Evolutionary conservation across 2,888 invertebrate genomes (phyloP), one percentile per base, ranked within the genome.

Genomic region (Dioctria linearis): DNA sequence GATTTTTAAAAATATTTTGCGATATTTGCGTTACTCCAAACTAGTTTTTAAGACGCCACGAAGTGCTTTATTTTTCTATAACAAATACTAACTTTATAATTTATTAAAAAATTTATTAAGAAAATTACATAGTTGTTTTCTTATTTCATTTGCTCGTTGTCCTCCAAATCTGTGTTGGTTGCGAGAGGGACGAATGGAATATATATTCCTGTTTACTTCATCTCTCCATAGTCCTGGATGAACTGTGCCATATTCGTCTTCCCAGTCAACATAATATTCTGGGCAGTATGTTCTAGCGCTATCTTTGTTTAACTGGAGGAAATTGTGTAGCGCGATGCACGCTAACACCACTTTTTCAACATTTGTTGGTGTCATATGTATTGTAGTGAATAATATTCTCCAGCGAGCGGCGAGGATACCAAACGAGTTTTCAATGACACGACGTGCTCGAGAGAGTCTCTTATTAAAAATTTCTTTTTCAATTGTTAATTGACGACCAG

Each of bases 351-450:
- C 49, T 78, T 80, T 80, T 73, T 80, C 81, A 5, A 61, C 82
- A 80, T 80, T 81, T 40, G 78, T 65, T 0, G 80, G 81, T 11
- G 42, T 5, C 71, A 82, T 80, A 51, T 82, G 37, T 6, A 81
- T 6, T 8, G 79, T 79, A 5, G 66, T 81, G 11, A 69, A 39
- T 13, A 83, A 76, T 51, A 81, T 25, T 25, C 25, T 25, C 25
- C 25, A 25, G 0, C 2, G 25, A 25, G 25, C 25, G 25, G 25
- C 25, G 13, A 83, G 61, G 54, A 81, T 81, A 2, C 81, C 76
- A 49, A 76, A 81, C 8, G 43, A 25, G 51, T 80, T 81, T 66
- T 81, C 82, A 9, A 82, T 78, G 0, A 73, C 42, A 2, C 42
- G 37, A 9, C 82, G 37, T 9, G 75, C 73, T 63, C 82, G 11